Evolutionary conservation across 2,888 invertebrate genomes (phyloP), one percentile per base, ranked within the genome.

Genomic region (Mamestra brassicae): DNA sequence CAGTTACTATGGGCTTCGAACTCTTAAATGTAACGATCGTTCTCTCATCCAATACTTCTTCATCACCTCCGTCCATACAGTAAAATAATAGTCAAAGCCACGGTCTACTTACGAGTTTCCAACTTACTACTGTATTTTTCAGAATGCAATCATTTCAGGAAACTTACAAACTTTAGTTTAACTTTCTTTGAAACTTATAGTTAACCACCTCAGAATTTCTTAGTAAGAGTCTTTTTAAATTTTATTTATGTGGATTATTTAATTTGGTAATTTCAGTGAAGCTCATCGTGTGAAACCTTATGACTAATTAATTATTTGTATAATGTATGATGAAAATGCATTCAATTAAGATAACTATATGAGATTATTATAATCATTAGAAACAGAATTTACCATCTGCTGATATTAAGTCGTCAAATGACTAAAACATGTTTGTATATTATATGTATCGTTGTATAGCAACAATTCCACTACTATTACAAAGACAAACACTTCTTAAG

Each of bases 401-500:
- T 54, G 54, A 58, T 36, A 7, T 13, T 57, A 8, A 3, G 13
- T 62, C 26, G 1, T 34, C 3, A 64, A 26, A 64, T 36, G 1
- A 0, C 6, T 15, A 17, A 61, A 42, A 62, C 26, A 64, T 26
- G 26, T 26, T 26, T 64, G 45, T 11, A 26, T 34, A 79, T 45
- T 15, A 38, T 38, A 15, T 58, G 8, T 45, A 70, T 50, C 61
- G 55, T 58, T 74, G 45, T 65, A 54, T 62, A 65, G 68, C 26
- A 71, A 26, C 57, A n/a, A 50, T 34, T 69, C 66, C 80, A 66
- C 61, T 70, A 70, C 80, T 81, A 72, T 61, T 71, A 65, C 68
- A 62, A 75, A 63, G 64, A 74, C 75, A 84, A 80, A 75, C 75
- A 74, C 67, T 74, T 47, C 64, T 70, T 63, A 80, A 71, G 71